Evolutionary conservation across 1,140 invertebrate species (phyloP).

Genomic region (Batillaria attramentaria): DNA sequence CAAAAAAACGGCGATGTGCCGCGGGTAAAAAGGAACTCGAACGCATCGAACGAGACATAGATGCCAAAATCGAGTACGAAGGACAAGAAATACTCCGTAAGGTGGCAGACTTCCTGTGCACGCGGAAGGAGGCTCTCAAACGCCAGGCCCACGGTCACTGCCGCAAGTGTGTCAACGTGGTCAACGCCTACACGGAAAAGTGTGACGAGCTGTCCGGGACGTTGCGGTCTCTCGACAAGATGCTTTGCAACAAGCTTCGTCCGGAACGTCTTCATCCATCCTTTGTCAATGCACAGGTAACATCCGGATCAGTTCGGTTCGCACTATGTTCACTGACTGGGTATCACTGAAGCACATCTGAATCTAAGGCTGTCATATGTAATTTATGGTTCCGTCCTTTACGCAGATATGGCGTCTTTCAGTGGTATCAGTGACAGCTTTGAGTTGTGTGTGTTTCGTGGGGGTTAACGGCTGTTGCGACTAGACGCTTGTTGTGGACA

Average conservation of each 20-base stretch:
- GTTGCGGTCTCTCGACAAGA: background rate
- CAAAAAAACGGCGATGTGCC: conserved; percentile 22
- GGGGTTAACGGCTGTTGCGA: too few species aligned
- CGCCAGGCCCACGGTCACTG: conserved; percentile 21
- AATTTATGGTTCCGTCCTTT: too few species aligned
- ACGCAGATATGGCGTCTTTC: too few species aligned
- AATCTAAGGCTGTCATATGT: too few species aligned
- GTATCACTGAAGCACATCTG: too few species aligned
- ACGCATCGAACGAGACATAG: conserved; percentile 30
- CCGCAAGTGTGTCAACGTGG: conserved; percentile 17
- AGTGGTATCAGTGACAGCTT: too few species aligned
- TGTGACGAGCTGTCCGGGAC: conserved; percentile 14
- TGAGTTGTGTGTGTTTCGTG: too few species aligned
- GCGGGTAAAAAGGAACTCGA: conserved; percentile 17
- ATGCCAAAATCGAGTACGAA: conserved; percentile 21
- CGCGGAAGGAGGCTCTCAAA: conserved; percentile 21
- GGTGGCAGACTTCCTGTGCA: conserved; percentile 30
- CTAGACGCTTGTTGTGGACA: too few species aligned
- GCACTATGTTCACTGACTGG: too few species aligned
- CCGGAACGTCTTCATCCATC: conserved; percentile 14
- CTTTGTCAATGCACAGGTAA: conserved; percentile 12
- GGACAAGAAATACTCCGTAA: conserved; percentile 30
- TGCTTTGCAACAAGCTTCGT: conserved; percentile 13
- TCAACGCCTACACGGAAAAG: conserved; percentile 24
- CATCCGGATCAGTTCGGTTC: too few species aligned